These are phyloP conservation scores for Drosophila guanche DNA, from an alignment of 1,140 invertebrate genomes.

Conservation along the genomic window DNA sequence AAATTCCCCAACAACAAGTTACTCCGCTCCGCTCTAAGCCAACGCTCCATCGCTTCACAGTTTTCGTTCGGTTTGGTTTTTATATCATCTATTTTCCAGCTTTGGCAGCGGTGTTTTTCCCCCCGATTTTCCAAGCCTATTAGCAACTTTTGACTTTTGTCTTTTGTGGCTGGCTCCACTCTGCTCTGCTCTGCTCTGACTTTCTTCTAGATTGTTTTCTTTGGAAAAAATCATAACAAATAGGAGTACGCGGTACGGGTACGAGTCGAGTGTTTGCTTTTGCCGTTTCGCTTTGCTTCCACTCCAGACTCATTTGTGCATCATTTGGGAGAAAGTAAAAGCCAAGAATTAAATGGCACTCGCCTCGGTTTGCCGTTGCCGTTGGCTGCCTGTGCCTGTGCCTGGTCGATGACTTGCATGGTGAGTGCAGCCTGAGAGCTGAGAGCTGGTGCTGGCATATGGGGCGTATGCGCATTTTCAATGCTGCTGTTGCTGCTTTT, in stretches of 20 bases:
- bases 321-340: constrained; percentile 82
- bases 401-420: constrained; percentile 75
- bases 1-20: constrained; percentile 55
- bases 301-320: constrained; percentile 72
- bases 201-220: constrained; percentile 68
- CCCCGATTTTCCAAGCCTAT: constrained; percentile 63
- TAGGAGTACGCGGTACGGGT: constrained; percentile 22
- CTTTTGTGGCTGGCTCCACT: background rate
- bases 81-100: constrained; percentile 46
- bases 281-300: constrained; percentile 38
- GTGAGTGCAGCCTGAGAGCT: constrained; percentile 26
- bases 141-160: constrained; percentile 65
- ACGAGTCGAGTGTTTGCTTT: constrained; percentile 13
- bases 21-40: constrained; percentile 8
- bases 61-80: constrained; percentile 42
- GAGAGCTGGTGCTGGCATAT: constrained; percentile 27
- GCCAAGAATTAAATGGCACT: constrained; percentile 74
- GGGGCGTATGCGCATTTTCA: constrained; percentile 75
- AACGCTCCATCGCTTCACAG: no score
- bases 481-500: constrained; percentile 23
- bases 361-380: constrained; percentile 14
- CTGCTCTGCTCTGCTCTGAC: constrained; percentile 33
- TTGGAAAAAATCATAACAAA: constrained; percentile 70
- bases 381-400: constrained; percentile 6
- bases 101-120: constrained; percentile 3